Conservation (phyloP, 92 coral and sea anemone species). For the Porites divaricata region DNA sequence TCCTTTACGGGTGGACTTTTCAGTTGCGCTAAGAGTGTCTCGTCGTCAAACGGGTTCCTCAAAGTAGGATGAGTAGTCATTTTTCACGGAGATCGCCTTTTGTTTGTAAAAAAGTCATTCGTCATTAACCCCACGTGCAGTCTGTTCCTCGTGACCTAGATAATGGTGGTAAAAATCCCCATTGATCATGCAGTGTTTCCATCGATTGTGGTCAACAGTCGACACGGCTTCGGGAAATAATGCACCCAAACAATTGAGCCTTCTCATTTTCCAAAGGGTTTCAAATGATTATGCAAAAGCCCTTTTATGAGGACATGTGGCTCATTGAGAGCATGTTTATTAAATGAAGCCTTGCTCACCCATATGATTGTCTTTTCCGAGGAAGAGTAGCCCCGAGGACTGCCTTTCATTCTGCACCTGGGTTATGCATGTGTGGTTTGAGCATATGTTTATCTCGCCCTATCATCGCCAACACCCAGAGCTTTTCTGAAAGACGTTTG, state of each 20-base stretch:
- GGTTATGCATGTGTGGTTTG: constrained; percentile 14
- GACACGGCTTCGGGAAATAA: constrained; percentile 62
- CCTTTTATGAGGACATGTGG: constrained; percentile 88
- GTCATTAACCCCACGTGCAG: constrained; percentile 48
- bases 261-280: constrained; percentile 77
- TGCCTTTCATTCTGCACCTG: not conserved
- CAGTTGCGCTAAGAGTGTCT: not conserved
- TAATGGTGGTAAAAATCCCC: constrained; percentile 36
- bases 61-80: not conserved
- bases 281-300: constrained; percentile 86
- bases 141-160: constrained; percentile 16
- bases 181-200: constrained; percentile 60
- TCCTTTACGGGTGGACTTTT: not conserved
- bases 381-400: constrained; percentile 1
- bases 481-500: constrained; percentile 30
- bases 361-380: constrained; percentile 25
- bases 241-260: constrained; percentile 66
- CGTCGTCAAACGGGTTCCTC: not conserved
- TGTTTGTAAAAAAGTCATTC: constrained; percentile 18
- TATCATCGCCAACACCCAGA: constrained; percentile 26
- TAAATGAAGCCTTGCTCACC: constrained; percentile 40
- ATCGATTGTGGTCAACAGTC: constrained; percentile 72
- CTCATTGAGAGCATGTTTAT: constrained; percentile 73
- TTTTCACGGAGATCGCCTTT: not conserved
- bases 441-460: constrained; percentile 24